Evolutionary conservation across 1,140 invertebrate species (phyloP).

Genomic region (Andrena cerasifolii): DNA sequence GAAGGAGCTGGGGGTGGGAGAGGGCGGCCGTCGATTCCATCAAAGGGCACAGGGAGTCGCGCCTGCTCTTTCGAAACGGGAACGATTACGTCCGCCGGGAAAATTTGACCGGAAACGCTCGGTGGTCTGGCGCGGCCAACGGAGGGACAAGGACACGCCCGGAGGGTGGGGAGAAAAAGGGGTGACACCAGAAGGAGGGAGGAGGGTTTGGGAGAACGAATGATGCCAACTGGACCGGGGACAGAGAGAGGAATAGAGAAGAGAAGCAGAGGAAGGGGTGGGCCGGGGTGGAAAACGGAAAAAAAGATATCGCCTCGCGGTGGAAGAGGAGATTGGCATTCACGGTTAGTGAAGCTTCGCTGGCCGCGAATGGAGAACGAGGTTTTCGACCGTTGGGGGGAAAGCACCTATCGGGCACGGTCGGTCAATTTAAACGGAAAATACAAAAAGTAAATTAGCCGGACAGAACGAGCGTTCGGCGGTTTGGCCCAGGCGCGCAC

Average conservation of each 20-base stretch:
- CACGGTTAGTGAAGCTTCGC: constrained; percentile 72
- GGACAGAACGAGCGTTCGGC: constrained; percentile 79
- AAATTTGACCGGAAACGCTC: constrained; percentile 63
- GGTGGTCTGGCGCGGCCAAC: constrained; percentile 32
- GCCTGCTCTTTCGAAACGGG: constrained; percentile 41
- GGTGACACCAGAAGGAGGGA: not conserved
- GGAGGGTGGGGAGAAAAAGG: constrained; percentile 1
- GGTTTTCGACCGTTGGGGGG: constrained; percentile 56
- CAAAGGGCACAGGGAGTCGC: constrained; percentile 51
- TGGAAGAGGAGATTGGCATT: constrained; percentile 77
- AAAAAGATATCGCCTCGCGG: constrained; percentile 59
- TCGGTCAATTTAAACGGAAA: constrained; percentile 80
- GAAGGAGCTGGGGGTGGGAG: not conserved
- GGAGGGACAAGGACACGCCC: constrained; percentile 19
- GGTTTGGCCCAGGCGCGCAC: constrained; percentile 76
- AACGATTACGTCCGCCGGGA: constrained; percentile 57
- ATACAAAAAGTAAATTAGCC: constrained; percentile 82
- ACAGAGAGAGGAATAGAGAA: constrained; percentile 8
- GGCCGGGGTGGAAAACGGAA: constrained; percentile 36
- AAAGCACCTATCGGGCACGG: constrained; percentile 63
- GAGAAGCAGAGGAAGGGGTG: not conserved
- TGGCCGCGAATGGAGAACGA: constrained; percentile 73
- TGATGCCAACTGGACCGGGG: not conserved
- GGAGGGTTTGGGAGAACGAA: constrained; percentile 12
- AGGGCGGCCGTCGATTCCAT: constrained; percentile 28